Evolutionary conservation across 2,888 invertebrate genomes (phyloP).

Genomic region (Harmothoe impar): DNA sequence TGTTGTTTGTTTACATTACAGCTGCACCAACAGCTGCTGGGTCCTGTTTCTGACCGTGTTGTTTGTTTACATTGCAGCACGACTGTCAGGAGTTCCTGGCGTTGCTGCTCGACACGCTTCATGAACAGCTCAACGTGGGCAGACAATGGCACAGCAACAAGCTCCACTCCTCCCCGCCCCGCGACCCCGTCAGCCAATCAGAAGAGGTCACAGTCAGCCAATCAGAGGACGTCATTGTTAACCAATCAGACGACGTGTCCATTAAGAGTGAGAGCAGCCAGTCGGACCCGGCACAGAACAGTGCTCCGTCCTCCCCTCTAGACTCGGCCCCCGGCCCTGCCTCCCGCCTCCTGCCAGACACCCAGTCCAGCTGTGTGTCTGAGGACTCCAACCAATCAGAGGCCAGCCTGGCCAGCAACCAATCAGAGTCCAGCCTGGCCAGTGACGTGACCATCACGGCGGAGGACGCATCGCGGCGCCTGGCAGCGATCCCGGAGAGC

Average conservation of each 20-base stretch:
- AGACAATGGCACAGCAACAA: slow-evolving; percentile 54
- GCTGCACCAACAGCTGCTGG: too few relatives aligned
- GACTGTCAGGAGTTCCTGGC: slow-evolving; percentile 89
- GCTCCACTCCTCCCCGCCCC: slow-evolving; percentile 8
- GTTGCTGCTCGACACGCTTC: slow-evolving; percentile 86
- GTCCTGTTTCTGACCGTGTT: too few relatives aligned
- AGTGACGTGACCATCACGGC: slow-evolving; percentile 35
- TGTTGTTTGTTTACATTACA: too few relatives aligned
- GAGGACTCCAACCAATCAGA: slow-evolving; percentile 80
- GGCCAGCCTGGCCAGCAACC: slow-evolving; percentile 73
- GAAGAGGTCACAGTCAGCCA: too few relatives aligned
- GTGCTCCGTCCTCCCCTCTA: slow-evolving; percentile 20
- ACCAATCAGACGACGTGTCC: slow-evolving; percentile 4
- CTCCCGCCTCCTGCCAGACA: not conserved
- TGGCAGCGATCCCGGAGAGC: slow-evolving; percentile 62
- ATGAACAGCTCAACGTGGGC: slow-evolving; percentile 85
- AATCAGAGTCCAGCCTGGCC: slow-evolving; percentile 70
- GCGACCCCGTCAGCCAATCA: not conserved
- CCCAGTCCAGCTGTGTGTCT: slow-evolving; percentile 60
- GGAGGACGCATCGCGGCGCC: not conserved
- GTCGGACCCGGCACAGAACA: not conserved
- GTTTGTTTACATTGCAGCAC: too few relatives aligned
- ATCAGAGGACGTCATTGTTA: not conserved
- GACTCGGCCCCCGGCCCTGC: not conserved
- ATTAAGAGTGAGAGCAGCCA: slow-evolving; percentile 11